Evolutionary conservation across 2,888 invertebrate species (phyloP).

Genomic region (Alloscopus bannaensis): DNA sequence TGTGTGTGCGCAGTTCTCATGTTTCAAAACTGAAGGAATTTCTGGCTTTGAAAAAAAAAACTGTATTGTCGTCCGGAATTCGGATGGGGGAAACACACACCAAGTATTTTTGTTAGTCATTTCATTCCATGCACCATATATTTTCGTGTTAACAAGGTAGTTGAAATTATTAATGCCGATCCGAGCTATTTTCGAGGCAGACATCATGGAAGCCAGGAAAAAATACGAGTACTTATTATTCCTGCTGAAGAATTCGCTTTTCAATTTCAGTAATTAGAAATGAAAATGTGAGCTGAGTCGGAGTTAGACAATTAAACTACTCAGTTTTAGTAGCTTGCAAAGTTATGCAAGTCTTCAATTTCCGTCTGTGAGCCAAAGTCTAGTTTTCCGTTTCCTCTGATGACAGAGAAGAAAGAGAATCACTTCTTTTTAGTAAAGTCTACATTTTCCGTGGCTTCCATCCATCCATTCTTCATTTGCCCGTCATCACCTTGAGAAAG

Average conservation of each 20-base stretch:
- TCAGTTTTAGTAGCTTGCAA: too few relatives aligned
- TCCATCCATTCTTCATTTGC: too few relatives aligned
- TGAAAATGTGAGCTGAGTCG: not conserved
- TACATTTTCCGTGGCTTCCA: too few relatives aligned
- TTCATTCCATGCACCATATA: constrained; percentile 44
- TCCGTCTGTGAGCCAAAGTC: too few relatives aligned
- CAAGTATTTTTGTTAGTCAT: constrained; percentile 4
- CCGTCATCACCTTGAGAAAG: not conserved
- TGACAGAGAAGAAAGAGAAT: too few relatives aligned
- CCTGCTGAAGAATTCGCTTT: constrained; percentile 33
- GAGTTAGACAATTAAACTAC: not conserved
- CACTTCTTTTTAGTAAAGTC: too few relatives aligned
- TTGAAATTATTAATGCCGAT: not conserved
- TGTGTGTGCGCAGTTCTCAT: not conserved
- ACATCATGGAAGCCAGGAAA: not conserved
- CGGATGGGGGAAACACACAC: too few relatives aligned
- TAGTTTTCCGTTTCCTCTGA: too few relatives aligned
- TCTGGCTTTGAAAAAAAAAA: not conserved
- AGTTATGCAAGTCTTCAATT: too few relatives aligned
- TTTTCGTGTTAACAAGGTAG: constrained; percentile 52
- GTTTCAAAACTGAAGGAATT: not conserved
- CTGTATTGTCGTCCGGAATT: too few relatives aligned
- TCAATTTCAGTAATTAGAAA: constrained; percentile 21
- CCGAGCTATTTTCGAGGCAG: not conserved
- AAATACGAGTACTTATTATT: too few relatives aligned